Conservation (phyloP, 2,888 invertebrate species). For the Invenusta paracnida region DNA sequence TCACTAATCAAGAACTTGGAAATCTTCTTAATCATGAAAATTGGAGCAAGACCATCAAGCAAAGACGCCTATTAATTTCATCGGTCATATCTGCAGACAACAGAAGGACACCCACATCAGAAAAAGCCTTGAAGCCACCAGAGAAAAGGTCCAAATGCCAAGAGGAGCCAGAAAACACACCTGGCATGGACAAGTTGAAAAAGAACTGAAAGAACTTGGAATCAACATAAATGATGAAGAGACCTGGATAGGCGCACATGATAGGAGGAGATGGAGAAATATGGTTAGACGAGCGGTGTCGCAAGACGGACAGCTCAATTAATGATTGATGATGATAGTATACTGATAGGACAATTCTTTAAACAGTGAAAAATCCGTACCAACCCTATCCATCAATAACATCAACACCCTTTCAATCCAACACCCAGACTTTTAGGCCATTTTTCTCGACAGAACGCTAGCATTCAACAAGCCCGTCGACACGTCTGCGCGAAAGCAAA, state of each 20-base stretch:
- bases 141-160: not conserved
- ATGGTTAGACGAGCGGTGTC: not conserved
- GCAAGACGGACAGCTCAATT: no score
- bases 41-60: slow-evolving; percentile 2
- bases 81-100: not conserved
- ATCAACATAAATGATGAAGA: not conserved
- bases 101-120: not conserved
- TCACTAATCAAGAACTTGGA: not conserved
- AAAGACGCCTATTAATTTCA: not conserved
- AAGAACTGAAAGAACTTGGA: not conserved
- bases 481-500: no score
- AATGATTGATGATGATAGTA: no score
- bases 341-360: no score
- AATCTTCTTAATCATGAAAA: not conserved
- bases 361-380: no score
- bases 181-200: not conserved
- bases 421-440: no score
- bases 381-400: no score
- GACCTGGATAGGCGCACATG: not conserved
- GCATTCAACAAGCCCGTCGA: no score
- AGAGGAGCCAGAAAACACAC: not conserved
- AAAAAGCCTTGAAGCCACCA: not conserved
- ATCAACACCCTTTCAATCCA: no score
- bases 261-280: not conserved
- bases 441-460: no score